Percentiles rank a stretch among this genome's conserved stretches.
Conservation (phyloP, 2,797 vertebrate species). For the Channallabes apus region DNA sequence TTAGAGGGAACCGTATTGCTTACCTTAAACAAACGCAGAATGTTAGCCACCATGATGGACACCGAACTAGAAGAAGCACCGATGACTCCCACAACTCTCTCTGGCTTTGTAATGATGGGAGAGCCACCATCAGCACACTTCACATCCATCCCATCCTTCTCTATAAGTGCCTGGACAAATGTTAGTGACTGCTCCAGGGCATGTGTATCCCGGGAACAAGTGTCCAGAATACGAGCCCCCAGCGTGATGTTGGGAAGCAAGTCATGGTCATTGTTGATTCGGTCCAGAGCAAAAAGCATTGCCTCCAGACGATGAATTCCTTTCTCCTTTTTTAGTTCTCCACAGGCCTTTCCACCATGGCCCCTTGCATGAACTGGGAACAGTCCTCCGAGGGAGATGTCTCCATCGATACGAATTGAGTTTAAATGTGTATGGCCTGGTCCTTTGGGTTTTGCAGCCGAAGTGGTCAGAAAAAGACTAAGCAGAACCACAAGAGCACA, state of each 20-base stretch:
- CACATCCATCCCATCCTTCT: constrained; percentile 94
- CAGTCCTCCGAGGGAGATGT: constrained; percentile 93
- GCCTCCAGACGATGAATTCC: constrained; percentile 96
- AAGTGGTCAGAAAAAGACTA: constrained; percentile 63
- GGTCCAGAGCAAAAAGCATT: constrained; percentile 97
- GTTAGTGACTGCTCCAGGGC: constrained; percentile 97
- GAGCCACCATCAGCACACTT: constrained; percentile 89
- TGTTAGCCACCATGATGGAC: constrained; percentile 99
- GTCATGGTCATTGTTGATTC: constrained; percentile 96
- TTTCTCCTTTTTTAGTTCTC: constrained; percentile 98
- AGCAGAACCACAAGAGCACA: constrained; percentile 63
- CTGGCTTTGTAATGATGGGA: constrained; percentile 94
- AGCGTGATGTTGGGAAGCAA: constrained; percentile 97
- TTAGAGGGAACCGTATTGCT: constrained; percentile 24
- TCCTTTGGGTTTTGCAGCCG: constrained; percentile 84
- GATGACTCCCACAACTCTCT: constrained; percentile 93
- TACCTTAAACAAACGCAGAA: constrained; percentile 97
- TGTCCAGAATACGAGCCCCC: constrained; percentile 95
- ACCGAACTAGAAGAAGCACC: constrained; percentile 96
- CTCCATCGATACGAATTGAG: constrained; percentile 96
- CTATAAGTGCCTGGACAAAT: constrained; percentile 96
- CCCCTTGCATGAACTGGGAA: constrained; percentile 94
- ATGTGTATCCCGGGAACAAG: constrained; percentile 95
- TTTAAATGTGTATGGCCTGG: constrained; percentile 91
- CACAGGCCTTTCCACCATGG: constrained; percentile 89